Base-by-base conservation (phyloP, 2,113 vertebrate species). In the Menidia beryllina region DNA sequence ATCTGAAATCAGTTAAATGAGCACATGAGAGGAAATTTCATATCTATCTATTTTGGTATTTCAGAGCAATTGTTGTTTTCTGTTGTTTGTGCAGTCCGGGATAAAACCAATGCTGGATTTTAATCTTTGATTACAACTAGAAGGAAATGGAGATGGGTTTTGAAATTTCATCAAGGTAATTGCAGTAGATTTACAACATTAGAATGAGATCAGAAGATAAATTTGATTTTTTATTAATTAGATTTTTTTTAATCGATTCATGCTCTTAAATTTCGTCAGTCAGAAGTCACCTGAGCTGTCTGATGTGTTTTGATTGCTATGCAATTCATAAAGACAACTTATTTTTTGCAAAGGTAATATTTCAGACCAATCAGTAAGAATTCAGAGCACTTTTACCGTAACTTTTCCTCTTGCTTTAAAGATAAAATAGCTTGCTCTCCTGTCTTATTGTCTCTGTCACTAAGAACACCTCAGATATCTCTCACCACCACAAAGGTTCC, bases 101-200 rank as follows among this genome's bases (percentile, higher is more conserved):
- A 78, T 75, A 83, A 84, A 84, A 86, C 75, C 81, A 66, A 72
- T 43, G 76, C 53, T 72, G 79, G 87, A 88, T 90, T 88, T 80
- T 84, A 84, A 89, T 90, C 85, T 89, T 75, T 83, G 81, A 79
- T 69, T 85, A 75, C 54, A 76, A 87, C 68, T 54, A 1, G 53
- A 78, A 74, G 84, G 51, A 79, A 70, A 69, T 65, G 56, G 60
- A 68, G 73, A 63, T 47, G 45, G 76, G 61, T 63, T 77, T 72
- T 77, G 81, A 81, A 79, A 86, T 86, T 82, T 86, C 89, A 90
- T 88, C 56, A 47, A 77, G 84, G 90, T 93, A 93, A 93, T 93
- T 93, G 91, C 85, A 91, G 84, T 80, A 86, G 76, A 86, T 89
- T 87, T 67, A 74, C 83, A 84, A 85, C 83, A 52, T 74, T 60